phyloP scores from a whole-genome alignment of 2,113 vertebrate genomes.

The Cyrtonyx montezumae region DNA sequence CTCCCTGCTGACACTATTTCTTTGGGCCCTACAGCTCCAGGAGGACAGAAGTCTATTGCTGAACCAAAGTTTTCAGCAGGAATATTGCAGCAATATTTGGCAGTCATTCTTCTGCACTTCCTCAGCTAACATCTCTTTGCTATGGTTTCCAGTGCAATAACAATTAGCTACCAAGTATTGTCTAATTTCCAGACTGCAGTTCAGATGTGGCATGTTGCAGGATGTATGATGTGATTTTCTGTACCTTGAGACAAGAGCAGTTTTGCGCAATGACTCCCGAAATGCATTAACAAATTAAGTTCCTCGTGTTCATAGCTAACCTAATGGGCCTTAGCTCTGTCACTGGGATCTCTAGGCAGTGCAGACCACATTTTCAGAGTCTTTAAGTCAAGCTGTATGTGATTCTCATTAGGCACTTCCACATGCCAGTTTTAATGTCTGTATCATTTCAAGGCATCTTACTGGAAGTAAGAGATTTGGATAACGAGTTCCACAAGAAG shows the following conservation, averaged over 20 bases:
- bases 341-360: neutral
- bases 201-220: neutral
- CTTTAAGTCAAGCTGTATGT: neutral
- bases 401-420: neutral
- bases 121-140: neutral
- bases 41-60: neutral
- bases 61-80: neutral
- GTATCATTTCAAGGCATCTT: neutral
- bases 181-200: neutral
- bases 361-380: neutral
- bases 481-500: neutral
- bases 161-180: neutral
- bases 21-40: neutral
- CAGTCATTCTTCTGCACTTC: neutral
- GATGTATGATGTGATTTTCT: neutral
- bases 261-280: neutral
- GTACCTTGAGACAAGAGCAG: neutral
- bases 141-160: neutral
- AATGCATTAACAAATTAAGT: neutral
- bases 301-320: neutral
- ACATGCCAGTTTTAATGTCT: neutral
- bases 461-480: neutral
- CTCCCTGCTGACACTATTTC: neutral
- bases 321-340: neutral
- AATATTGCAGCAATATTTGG: neutral